Evolutionary conservation across 2,797 vertebrate species (phyloP), one percentile per base, ranked within the genome.

Genomic region (Sciurus vulgaris): DNA sequence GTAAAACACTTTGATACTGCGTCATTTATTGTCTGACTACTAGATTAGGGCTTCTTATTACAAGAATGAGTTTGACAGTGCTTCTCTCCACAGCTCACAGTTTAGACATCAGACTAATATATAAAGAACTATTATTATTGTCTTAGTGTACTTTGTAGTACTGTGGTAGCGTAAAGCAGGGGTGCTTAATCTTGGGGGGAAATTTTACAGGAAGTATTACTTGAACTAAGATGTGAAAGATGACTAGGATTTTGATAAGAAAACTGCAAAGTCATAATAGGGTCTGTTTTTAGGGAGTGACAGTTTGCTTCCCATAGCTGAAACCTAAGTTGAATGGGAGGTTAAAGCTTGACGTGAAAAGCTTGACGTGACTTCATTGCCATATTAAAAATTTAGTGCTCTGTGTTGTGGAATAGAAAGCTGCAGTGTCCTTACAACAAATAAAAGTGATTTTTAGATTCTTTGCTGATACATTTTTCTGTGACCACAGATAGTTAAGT

Each of bases 201-300:
- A 72, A 15, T 65, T 89, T 93, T 76, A 90, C 7, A 38, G 41
- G 28, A 87, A 67, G 3, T 91, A 41, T 28, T 97, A 15, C 24
- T 67, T 93, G 12, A 77, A 63, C 26, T 87, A 74, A 94, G 63
- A 79, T 92, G 38, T 86, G 44, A 87, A 70, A 11, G 35, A 38
- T 89, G 77, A 72, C n/a, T 70, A 93, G 44, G 38, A 86, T 41
- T 92, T 88, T 92, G 77, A 35, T 96, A 89, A 89, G 49, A 56
- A 92, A 92, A 79, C 47, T 86, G 67, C 84, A 78, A 61, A 67
- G 81, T 95, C 82, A 65, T 79, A 33, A 3, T 93, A 38, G 63
- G 54, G n/a, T 83, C 70, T 67, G n/a, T 84, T 97, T 97, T 89
- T 77, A 81, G 35, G 70, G 94, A 69, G 82, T 81, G 54, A 89